Percentiles rank a stretch among this genome's conserved stretches.
These are phyloP conservation scores for Tachycineta bicolor DNA, from an alignment of 2,113 vertebrate species.

Conservation along the genomic window DNA sequence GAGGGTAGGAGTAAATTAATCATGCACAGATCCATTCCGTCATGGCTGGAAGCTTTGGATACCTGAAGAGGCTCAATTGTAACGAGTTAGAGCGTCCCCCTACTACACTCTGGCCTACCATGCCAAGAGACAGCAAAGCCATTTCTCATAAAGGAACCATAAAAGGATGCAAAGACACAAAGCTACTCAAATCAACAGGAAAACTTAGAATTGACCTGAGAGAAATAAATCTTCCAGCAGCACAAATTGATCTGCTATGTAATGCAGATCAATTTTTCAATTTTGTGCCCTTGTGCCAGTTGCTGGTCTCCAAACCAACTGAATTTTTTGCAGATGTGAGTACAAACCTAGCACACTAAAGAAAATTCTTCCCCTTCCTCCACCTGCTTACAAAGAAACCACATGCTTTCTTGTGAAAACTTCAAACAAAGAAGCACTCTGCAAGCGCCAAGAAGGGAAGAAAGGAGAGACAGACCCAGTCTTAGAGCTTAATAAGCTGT, in stretches of 20 bases:
- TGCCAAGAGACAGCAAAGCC: background rate
- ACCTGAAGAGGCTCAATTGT: conserved; percentile 3
- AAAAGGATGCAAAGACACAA: background rate
- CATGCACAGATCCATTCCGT: conserved; percentile 31
- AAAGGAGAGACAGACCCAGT: background rate
- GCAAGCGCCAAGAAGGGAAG: background rate
- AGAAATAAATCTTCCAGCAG: background rate
- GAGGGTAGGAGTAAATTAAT: conserved; percentile 15
- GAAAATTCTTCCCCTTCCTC: background rate
- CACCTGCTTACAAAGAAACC: background rate
- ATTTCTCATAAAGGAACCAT: background rate
- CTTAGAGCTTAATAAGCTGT: background rate
- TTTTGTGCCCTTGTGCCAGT: background rate
- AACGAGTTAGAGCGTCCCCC: background rate
- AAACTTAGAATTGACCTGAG: background rate
- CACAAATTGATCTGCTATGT: background rate
- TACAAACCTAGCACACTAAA: background rate
- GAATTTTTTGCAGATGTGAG: background rate
- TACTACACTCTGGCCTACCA: background rate
- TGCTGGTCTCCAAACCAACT: background rate
- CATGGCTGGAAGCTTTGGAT: conserved; percentile 9
- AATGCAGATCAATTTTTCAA: background rate
- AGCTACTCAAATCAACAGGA: background rate
- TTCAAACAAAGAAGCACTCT: background rate
- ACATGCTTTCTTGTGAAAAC: background rate